Conservation (phyloP, 2,113 vertebrate genomes). For the Sinocyclocheilus grahami region DNA sequence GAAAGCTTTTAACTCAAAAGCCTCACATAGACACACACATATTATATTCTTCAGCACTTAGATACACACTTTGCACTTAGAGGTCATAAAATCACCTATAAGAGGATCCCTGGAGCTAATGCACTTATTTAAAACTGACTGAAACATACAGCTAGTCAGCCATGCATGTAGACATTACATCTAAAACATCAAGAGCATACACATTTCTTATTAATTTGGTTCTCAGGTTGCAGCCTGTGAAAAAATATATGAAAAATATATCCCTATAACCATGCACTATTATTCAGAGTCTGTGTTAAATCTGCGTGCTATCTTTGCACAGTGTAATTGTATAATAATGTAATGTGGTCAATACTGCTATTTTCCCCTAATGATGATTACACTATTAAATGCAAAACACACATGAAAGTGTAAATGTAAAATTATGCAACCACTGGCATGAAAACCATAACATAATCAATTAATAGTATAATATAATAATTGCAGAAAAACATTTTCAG, state of each 20-base stretch:
- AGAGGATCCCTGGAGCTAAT: constrained; percentile 3
- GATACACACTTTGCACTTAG: constrained; percentile 29
- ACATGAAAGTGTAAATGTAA: constrained; percentile 9
- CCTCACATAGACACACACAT: neutral
- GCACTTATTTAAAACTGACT: neutral
- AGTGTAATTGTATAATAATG: neutral
- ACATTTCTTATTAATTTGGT: neutral
- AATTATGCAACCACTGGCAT: constrained; percentile 26
- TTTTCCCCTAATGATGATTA: neutral
- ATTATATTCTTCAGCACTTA: constrained; percentile 20
- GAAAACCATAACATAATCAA: constrained; percentile 22
- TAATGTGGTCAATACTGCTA: neutral
- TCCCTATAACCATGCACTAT: neutral
- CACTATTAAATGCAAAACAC: neutral
- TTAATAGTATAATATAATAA: constrained; percentile 37
- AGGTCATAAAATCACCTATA: constrained; percentile 21
- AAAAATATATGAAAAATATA: neutral
- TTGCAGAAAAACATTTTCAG: neutral
- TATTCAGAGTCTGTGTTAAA: neutral
- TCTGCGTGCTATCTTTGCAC: neutral
- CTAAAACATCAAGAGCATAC: neutral
- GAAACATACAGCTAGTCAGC: neutral
- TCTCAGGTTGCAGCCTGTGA: neutral
- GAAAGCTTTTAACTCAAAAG: constrained; percentile 15
- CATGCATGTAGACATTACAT: neutral